Evolutionary conservation across 2,113 vertebrate genomes (phyloP), one percentile per base, ranked within the genome.

Genomic region (Triplophysa dalaica): DNA sequence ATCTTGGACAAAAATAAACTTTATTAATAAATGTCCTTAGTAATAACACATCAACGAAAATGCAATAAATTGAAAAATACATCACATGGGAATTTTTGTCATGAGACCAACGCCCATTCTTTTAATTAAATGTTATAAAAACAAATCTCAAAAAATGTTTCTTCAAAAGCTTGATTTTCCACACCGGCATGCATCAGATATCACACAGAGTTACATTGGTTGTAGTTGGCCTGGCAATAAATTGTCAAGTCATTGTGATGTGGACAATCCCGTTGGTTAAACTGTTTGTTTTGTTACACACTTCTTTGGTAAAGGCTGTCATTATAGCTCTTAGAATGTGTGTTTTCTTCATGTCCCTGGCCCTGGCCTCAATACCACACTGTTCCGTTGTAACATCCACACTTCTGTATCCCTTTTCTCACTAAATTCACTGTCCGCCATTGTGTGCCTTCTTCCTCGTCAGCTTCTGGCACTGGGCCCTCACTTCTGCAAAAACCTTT

Each of bases 401-500:
- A 50, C 60, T 80, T 80, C 77, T 56, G 17, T 70, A 24, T 75
- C 52, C 17, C 17, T n/a, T 52, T 13, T 17, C 26, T 58, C n/a
- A 8, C 19, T 45, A 41, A 78, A 21, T 70, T 38, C 5, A 48
- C 19, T 62, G 48, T 63, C 52, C 26, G 11, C 17, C 75, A 16
- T 24, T 22, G 58, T 63, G 33, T 66, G 68, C 64, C 8, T 62
- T 78, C 65, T 69, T 68, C 65, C 52, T 70, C 41, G 22, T 38
- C 38, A 33, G 58, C 26, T 5, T 64, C 3, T 65, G 16, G 4
- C 58, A 45, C 1, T 13, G 10, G n/a, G 16, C 50, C 78, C 69
- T 81, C 68, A 81, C 78, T 74, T 84, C 74, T 70, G 22, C 69
- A 77, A 74, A 52, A 78, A 33, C 8, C 10, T 8, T 68, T 75